Conservation (phyloP, 2,888 invertebrate species). For the Brachyptera putata region DNA sequence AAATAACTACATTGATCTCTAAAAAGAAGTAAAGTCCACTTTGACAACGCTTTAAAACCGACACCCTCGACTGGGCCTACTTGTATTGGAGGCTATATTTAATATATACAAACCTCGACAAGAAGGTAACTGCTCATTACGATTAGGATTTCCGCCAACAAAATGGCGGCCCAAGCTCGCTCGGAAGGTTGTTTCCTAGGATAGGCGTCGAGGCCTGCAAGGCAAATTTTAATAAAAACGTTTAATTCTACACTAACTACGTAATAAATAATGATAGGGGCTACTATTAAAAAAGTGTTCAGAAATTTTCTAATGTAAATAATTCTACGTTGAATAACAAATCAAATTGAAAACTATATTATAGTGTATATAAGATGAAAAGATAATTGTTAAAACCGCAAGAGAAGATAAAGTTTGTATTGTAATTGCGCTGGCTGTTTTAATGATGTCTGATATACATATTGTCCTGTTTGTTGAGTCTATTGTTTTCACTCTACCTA, state of each 20-base stretch:
- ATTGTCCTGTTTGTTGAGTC: slow-evolving; percentile 33
- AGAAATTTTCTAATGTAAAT: slow-evolving; percentile 32
- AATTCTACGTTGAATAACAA: background rate
- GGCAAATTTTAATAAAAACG: background rate
- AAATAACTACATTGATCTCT: no score
- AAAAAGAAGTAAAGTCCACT: no score
- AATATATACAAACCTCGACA: background rate
- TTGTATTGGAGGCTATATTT: no score
- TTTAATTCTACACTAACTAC: background rate
- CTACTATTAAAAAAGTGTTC: slow-evolving; percentile 28
- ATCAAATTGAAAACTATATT: slow-evolving; percentile 14
- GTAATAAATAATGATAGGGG: background rate
- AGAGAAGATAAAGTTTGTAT: slow-evolving; percentile 15
- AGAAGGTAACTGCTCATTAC: background rate
- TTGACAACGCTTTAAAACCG: no score
- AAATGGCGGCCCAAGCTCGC: slow-evolving; percentile 13
- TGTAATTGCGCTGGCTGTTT: slow-evolving; percentile 30
- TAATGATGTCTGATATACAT: slow-evolving; percentile 14
- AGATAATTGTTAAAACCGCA: slow-evolving; percentile 29
- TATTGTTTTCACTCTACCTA: slow-evolving; percentile 36
- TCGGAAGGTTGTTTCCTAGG: slow-evolving; percentile 11
- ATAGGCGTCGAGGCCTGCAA: background rate
- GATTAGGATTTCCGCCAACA: background rate
- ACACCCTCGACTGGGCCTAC: no score
- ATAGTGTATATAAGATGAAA: slow-evolving; percentile 26